Conservation (phyloP, 2,888 invertebrate species). For the Thymelicus acteon region DNA sequence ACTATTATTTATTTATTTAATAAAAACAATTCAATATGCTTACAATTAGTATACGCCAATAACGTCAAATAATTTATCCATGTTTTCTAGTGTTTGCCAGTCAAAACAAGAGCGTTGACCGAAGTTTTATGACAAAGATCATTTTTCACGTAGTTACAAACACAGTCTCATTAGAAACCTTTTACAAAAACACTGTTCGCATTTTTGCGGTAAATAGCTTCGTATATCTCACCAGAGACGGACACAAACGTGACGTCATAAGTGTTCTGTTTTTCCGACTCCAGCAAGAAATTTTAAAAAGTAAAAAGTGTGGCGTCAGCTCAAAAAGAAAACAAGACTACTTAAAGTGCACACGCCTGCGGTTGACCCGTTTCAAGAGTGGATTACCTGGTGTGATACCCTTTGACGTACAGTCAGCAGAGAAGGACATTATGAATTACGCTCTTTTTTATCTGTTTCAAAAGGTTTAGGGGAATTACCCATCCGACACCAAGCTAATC, state of each 20-base stretch:
- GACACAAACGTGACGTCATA: not conserved
- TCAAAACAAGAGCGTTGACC: too few species aligned
- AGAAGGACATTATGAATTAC: not conserved
- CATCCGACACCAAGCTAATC: too few species aligned
- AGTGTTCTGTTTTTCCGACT: conserved; percentile 3
- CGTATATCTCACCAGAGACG: not conserved
- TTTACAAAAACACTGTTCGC: not conserved
- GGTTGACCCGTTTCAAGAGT: conserved; percentile 13
- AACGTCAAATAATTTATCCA: too few species aligned
- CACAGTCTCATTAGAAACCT: not conserved
- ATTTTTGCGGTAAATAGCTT: not conserved
- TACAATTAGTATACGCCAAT: too few species aligned
- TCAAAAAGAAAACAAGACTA: conserved; percentile 13
- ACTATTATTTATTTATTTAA: too few species aligned
- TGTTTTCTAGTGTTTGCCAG: too few species aligned
- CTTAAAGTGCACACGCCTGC: conserved; percentile 6
- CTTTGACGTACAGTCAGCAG: conserved; percentile 12
- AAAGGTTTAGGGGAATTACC: too few species aligned
- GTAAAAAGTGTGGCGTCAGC: not conserved
- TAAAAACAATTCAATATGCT: too few species aligned
- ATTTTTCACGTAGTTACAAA: not conserved
- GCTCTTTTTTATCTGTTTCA: not conserved
- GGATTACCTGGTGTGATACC: conserved; percentile 12
- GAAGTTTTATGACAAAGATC: too few species aligned
- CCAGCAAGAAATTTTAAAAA: not conserved